Evolutionary conservation across 2,797 vertebrate genomes (phyloP).

Genomic region (Ispidina picta): DNA sequence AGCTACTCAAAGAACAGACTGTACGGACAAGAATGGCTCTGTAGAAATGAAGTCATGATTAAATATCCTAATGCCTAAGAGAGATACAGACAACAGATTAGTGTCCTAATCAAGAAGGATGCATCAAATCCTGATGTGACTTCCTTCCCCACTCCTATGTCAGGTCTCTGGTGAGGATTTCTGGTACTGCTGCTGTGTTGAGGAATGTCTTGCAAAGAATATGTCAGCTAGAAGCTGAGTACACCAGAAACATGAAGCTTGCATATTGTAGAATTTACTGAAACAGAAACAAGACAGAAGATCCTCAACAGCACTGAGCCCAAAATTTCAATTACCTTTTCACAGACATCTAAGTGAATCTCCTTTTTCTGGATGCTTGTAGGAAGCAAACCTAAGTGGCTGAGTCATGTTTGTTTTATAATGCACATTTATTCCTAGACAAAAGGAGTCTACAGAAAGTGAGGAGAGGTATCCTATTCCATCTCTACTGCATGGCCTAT

Average conservation of each 20-base stretch:
- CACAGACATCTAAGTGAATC: not conserved
- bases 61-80: not conserved
- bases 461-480: not conserved
- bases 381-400: not conserved
- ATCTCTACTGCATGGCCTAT: not conserved
- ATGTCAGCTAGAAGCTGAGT: not conserved
- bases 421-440: not conserved
- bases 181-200: not conserved
- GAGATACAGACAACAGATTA: not conserved
- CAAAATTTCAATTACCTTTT: not conserved
- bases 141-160: not conserved
- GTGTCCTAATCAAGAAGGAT: not conserved
- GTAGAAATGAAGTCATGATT: not conserved
- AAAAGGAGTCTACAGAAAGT: not conserved
- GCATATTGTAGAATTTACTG: not conserved
- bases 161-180: not conserved
- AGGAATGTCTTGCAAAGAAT: not conserved
- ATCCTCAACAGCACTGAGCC: not conserved
- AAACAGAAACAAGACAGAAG: not conserved
- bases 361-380: not conserved
- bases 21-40: not conserved
- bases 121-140: not conserved
- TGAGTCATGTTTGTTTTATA: not conserved
- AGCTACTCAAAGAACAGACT: not conserved
- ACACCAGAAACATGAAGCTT: not conserved